Evolutionary conservation across 2,888 invertebrate species (phyloP), one percentile per base, ranked within the genome.

Genomic region (Hypomecis punctinalis): DNA sequence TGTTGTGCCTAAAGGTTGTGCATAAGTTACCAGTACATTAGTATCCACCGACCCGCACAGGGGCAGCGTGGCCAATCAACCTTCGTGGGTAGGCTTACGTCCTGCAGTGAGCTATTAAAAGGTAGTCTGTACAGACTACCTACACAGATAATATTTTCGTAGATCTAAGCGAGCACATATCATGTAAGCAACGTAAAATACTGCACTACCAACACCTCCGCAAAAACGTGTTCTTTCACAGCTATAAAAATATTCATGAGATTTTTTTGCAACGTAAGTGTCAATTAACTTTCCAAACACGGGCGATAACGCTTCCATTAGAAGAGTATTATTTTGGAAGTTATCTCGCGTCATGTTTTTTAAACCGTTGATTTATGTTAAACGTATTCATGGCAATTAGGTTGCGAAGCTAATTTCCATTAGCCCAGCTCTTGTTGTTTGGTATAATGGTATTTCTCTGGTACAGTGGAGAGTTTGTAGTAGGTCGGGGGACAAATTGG

Each of bases 381-480:
- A 85, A 73, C 78, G 77, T 85, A 85, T 85, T 84, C 84, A 83
- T 80, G 75, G 82, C 81, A 85, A 85, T 85, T 85, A 85, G 80
- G 73, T 72, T 70, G 73, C 76, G 76, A 76, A 76, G 80, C 83
- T 84, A 83, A 85, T 85, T 82, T 80, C 79, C 83, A 83, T 84
- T 81, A 83, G 77, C 73, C 70, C 69, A 76, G 75, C 78, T 77
- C 78, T 80, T 80, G 81, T 72, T 72, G 77, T 77, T 80, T 61
- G 62, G 68, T 75, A 70, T 77, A 79, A 78, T 77, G 75, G 73
- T 74, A 64, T 75, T 73, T 69, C 62, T 57, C 63, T 59, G 70
- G 67, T 69, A 67, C 55, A 65, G 68, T 48, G 42, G 8, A 61
- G 56, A 67, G 40, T 35, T 43, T 39, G n/a, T 64, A 66, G 71